Percentiles rank a stretch among this genome's conserved stretches.
Conservation (phyloP, 2,113 vertebrate species). For the Eubucco bourcierii region DNA sequence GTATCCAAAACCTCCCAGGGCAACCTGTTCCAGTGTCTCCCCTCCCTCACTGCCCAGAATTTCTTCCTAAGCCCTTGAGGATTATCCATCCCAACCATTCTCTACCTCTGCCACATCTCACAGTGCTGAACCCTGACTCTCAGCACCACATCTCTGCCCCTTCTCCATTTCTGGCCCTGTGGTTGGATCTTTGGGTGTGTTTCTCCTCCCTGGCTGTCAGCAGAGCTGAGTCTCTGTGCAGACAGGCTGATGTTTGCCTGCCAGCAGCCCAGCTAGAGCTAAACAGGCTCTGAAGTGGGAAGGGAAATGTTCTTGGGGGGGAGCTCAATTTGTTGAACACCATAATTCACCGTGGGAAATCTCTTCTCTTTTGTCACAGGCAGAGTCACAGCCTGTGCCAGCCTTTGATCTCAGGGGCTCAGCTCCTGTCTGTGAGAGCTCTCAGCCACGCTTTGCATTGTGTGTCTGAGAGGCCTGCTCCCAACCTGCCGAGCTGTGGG, state of each 20-base stretch:
- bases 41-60: too few relatives aligned
- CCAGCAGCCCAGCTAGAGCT: constrained; percentile 33
- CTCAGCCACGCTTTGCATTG: constrained; percentile 21
- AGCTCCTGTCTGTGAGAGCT: neutral
- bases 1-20: too few relatives aligned
- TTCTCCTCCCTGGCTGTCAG: constrained; percentile 34
- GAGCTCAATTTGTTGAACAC: constrained; percentile 64
- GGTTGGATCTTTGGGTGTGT: neutral
- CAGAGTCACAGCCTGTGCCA: constrained; percentile 46
- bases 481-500: neutral
- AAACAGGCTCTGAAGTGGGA: constrained; percentile 35
- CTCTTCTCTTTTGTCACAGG: constrained; percentile 60
- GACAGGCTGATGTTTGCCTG: constrained; percentile 39
- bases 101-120: too few relatives aligned
- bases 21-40: too few relatives aligned
- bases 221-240: constrained; percentile 34
- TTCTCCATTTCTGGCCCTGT: neutral
- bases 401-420: constrained; percentile 57
- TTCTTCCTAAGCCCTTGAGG: too few relatives aligned
- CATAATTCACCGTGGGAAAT: constrained; percentile 22
- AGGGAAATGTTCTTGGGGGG: constrained; percentile 38
- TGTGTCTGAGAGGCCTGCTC: constrained; percentile 24
- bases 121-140: too few relatives aligned
- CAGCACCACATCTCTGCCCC: too few relatives aligned
- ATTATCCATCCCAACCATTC: too few relatives aligned